Conservation (phyloP, 2,888 invertebrate species). For the Koerneria pararmatus region DNA sequence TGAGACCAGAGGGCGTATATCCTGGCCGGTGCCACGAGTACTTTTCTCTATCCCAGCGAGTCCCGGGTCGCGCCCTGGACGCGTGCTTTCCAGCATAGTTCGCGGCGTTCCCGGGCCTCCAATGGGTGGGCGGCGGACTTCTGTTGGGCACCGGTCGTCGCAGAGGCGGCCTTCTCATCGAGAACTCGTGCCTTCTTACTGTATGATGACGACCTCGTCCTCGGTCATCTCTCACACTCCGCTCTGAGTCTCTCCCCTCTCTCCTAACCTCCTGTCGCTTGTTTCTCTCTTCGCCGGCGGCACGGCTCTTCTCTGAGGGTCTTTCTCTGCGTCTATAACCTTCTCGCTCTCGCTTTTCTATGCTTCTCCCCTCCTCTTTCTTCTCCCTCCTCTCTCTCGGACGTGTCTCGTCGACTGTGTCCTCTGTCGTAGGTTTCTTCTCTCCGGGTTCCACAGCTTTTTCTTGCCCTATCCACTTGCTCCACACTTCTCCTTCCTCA, state of each 20-base stretch:
- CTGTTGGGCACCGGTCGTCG: too few species aligned
- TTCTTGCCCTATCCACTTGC: too few species aligned
- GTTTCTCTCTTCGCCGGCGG: not conserved
- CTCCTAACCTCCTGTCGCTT: not conserved
- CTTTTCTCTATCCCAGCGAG: too few species aligned
- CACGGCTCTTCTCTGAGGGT: not conserved
- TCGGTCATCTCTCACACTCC: not conserved
- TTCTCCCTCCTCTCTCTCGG: slow-evolving; percentile 13
- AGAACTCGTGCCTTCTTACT: too few species aligned
- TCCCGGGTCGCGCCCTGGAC: too few species aligned
- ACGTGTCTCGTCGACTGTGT: slow-evolving; percentile 16
- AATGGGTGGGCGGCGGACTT: too few species aligned
- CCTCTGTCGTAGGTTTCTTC: slow-evolving; percentile 5
- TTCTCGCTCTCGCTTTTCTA: not conserved
- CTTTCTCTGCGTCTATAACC: not conserved
- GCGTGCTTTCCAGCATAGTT: too few species aligned
- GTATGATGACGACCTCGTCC: not conserved
- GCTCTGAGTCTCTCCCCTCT: not conserved
- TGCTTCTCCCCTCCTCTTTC: slow-evolving; percentile 12
- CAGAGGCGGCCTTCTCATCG: too few species aligned
- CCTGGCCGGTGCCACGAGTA: too few species aligned
- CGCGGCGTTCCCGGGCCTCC: too few species aligned
- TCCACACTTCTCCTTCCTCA: not conserved
- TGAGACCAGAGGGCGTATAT: too few species aligned
- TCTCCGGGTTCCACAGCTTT: not conserved